Evolutionary conservation across 1,140 invertebrate species (phyloP).

Genomic region (Brachionus calyciflorus): DNA sequence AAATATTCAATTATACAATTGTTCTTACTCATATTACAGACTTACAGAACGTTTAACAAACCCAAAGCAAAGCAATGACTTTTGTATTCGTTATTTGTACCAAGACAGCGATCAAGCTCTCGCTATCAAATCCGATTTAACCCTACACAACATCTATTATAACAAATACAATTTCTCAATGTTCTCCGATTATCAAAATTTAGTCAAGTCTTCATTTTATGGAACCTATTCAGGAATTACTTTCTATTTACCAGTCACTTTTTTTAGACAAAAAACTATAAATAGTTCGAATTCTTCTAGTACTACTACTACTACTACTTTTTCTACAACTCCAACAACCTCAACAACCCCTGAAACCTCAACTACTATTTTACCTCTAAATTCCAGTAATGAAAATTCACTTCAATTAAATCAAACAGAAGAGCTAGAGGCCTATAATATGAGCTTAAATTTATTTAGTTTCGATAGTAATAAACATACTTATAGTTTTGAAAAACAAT

Average conservation of each 20-base stretch:
- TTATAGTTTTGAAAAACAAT: slow-evolving; percentile 45
- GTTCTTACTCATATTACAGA: slow-evolving; percentile 22
- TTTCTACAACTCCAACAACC: neutral
- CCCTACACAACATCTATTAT: slow-evolving; percentile 41
- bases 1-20: slow-evolving; percentile 43
- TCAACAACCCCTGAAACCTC: neutral
- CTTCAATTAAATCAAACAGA: no score
- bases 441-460: slow-evolving; percentile 24
- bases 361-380: neutral
- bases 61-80: neutral
- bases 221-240: slow-evolving; percentile 40
- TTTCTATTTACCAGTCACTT: slow-evolving; percentile 30
- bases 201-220: slow-evolving; percentile 34
- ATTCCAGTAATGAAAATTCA: no score
- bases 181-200: slow-evolving; percentile 19
- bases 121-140: slow-evolving; percentile 37
- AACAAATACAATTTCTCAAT: slow-evolving; percentile 40
- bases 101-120: slow-evolving; percentile 29
- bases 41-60: neutral
- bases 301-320: neutral
- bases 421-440: neutral
- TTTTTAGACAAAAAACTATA: neutral
- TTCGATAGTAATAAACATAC: slow-evolving; percentile 41
- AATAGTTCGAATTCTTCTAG: neutral
- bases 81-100: slow-evolving; percentile 32